Evolutionary conservation across 1,140 invertebrate species (phyloP).

Genomic region (Zaprionus inermis): DNA sequence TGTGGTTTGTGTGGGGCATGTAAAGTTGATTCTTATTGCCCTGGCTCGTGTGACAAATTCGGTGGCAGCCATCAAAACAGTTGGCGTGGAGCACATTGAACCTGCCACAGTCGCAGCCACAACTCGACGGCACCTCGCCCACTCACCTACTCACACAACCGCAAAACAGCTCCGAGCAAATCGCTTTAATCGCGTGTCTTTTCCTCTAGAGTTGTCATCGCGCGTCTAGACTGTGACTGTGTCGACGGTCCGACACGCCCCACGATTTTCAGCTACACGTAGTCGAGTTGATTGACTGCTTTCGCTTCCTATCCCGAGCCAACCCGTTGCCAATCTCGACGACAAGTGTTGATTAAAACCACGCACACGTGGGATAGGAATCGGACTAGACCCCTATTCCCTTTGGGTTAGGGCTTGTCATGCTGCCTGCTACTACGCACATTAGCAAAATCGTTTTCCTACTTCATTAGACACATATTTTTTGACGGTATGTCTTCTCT

Average conservation of each 20-base stretch:
- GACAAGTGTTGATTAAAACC: slow-evolving; percentile 17
- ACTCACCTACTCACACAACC: not conserved
- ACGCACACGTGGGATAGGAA: too few species aligned
- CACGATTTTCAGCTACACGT: not conserved
- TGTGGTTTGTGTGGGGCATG: slow-evolving; percentile 1
- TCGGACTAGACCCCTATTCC: not conserved
- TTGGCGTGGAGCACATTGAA: slow-evolving; percentile 10
- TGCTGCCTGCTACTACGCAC: not conserved
- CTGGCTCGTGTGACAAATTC: slow-evolving; percentile 11
- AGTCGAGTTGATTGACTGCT: slow-evolving; percentile 6
- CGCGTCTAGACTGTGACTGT: not conserved
- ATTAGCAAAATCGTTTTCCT: not conserved
- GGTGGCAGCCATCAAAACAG: slow-evolving; percentile 2
- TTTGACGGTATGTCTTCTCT: not conserved
- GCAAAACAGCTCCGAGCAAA: not conserved
- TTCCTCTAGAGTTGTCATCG: slow-evolving; percentile 1
- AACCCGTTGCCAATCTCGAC: not conserved
- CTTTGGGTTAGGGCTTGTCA: slow-evolving; percentile 2
- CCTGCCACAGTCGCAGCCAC: not conserved
- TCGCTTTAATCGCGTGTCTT: slow-evolving; percentile 16
- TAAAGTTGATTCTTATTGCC: slow-evolving; percentile 1
- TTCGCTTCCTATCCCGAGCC: too few species aligned
- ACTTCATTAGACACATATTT: too few species aligned
- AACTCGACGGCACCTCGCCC: not conserved
- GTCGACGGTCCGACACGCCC: not conserved